Conservation (phyloP, 1,140 invertebrate genomes). For the Cotesia vestalis region DNA sequence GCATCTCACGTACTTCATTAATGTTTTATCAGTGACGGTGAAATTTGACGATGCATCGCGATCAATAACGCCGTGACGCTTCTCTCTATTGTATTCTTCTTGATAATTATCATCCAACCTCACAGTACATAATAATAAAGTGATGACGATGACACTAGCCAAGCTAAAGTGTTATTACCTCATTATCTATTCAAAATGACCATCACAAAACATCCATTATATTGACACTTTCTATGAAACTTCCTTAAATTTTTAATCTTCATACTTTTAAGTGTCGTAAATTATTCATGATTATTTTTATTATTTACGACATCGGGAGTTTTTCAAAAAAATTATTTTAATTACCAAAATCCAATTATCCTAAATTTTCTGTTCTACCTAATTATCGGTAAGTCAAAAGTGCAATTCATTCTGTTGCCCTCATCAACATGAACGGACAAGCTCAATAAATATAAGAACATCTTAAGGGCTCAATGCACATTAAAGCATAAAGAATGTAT, state of each 20-base stretch:
- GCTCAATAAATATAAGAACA: too few relatives aligned
- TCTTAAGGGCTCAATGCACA: too few relatives aligned
- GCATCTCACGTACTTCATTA: constrained; percentile 14
- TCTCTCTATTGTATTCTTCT: background rate
- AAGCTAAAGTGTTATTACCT: constrained; percentile 5
- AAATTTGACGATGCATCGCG: constrained; percentile 5
- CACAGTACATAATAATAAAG: background rate
- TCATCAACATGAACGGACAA: too few relatives aligned
- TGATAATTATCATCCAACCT: constrained; percentile 5
- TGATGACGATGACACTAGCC: background rate
- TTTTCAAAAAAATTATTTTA: too few relatives aligned
- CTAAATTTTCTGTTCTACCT: too few relatives aligned
- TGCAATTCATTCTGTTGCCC: too few relatives aligned
- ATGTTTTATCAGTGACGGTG: background rate
- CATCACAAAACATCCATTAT: background rate
- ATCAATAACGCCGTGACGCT: constrained; percentile 4
- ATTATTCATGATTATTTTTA: too few relatives aligned
- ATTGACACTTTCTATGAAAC: background rate
- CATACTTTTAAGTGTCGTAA: background rate
- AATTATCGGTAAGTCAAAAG: too few relatives aligned
- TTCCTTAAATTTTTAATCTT: background rate
- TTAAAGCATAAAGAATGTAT: too few relatives aligned
- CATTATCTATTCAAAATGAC: background rate
- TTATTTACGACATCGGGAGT: too few relatives aligned
- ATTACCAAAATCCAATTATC: too few relatives aligned